Percentiles rank a stretch among this genome's conserved stretches.
Conservation (phyloP, 2,113 vertebrate species). For the Antennarius striatus region DNA sequence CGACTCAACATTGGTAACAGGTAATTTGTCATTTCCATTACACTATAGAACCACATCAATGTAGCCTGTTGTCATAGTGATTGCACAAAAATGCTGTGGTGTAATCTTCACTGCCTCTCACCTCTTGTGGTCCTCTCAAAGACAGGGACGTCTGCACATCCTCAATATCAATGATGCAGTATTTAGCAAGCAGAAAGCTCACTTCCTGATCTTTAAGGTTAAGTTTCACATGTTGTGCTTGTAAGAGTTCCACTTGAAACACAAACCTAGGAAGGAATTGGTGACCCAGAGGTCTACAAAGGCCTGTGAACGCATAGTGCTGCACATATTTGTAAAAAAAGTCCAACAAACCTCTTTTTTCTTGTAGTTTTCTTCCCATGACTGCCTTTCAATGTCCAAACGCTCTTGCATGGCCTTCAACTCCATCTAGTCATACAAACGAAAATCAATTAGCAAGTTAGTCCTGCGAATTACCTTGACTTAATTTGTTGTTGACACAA, state of each 20-base stretch:
- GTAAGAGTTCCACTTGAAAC: not conserved
- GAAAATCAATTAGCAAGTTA: not conserved
- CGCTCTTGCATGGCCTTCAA: conserved; percentile 84
- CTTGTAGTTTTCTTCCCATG: conserved; percentile 89
- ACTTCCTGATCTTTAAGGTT: not conserved
- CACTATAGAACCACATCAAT: too few relatives aligned
- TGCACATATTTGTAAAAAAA: not conserved
- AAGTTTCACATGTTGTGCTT: not conserved
- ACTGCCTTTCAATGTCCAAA: conserved; percentile 87
- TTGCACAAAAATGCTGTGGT: too few relatives aligned
- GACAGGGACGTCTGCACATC: too few relatives aligned
- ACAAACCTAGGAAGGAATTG: not conserved
- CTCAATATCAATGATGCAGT: too few relatives aligned
- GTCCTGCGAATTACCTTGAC: too few relatives aligned
- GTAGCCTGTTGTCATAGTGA: too few relatives aligned
- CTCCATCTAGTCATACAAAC: conserved; percentile 74
- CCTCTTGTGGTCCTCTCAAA: too few relatives aligned
- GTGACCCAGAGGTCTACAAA: not conserved
- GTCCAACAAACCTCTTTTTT: conserved; percentile 87
- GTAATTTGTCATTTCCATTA: too few relatives aligned
- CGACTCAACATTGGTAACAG: too few relatives aligned
- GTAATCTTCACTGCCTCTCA: too few relatives aligned
- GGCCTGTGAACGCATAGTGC: not conserved
- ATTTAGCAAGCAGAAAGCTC: too few relatives aligned
- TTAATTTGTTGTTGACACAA: too few relatives aligned